Evolutionary conservation across 1,140 invertebrate genomes (phyloP).

Genomic region (Pogonus chalceus): DNA sequence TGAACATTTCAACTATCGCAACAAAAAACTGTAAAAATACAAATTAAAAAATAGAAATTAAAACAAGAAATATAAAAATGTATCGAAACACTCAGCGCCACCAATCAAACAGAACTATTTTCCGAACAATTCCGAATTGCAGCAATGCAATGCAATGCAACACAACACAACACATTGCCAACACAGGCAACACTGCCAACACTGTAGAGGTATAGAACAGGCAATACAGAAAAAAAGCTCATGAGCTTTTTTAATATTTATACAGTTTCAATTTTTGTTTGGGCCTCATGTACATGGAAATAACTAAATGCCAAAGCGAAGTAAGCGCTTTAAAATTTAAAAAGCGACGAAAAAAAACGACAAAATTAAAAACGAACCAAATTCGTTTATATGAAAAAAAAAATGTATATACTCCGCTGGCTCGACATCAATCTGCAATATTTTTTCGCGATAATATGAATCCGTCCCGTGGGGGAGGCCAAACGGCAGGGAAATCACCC

Average conservation of each 20-base stretch:
- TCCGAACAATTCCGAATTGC: neutral
- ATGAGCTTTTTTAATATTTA: conserved; percentile 2
- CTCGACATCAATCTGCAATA: conserved; percentile 6
- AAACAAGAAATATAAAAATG: too few species aligned
- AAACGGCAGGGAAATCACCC: too few species aligned
- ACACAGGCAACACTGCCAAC: neutral
- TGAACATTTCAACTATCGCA: too few species aligned
- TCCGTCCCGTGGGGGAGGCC: neutral
- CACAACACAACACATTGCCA: too few species aligned
- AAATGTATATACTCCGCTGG: neutral
- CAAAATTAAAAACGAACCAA: conserved; percentile 7
- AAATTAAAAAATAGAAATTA: too few species aligned
- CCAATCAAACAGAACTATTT: conserved; percentile 7
- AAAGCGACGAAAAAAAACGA: conserved; percentile 4
- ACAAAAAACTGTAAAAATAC: too few species aligned
- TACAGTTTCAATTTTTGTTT: conserved; percentile 6
- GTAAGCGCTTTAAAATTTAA: conserved; percentile 6
- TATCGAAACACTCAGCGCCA: neutral
- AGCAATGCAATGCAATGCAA: too few species aligned
- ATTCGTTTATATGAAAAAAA: conserved; percentile 5
- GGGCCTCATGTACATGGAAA: neutral
- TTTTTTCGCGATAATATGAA: conserved; percentile 7
- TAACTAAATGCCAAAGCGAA: neutral
- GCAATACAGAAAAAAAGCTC: neutral
- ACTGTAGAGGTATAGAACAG: neutral